phyloP scores from a whole-genome alignment of 2,113 vertebrate species.

The Platichthys stellatus region DNA sequence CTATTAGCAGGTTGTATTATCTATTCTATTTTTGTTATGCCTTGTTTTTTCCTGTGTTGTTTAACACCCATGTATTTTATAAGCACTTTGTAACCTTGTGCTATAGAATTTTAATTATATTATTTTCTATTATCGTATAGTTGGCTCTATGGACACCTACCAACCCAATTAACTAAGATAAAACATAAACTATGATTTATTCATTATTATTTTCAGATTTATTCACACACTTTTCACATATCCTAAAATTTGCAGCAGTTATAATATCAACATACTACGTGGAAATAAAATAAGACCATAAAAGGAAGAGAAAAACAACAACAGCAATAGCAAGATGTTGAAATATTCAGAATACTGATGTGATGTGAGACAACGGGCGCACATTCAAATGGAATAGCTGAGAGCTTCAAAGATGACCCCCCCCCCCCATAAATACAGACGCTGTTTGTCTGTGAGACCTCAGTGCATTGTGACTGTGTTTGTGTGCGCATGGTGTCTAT shows the following conservation, averaged over 20 bases:
- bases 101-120: no score
- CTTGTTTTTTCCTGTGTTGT: no score
- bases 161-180: neutral
- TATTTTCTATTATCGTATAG: no score
- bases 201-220: neutral
- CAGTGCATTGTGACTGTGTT: constrained; percentile 19
- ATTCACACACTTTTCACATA: neutral
- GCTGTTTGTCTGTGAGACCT: constrained; percentile 24
- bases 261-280: neutral
- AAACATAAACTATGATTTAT: neutral
- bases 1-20: no score
- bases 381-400: constrained; percentile 50
- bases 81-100: no score
- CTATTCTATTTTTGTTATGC: no score
- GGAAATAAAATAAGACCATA: neutral
- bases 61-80: no score
- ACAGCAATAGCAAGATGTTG: neutral
- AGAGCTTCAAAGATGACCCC: constrained; percentile 57
- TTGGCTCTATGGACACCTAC: no score
- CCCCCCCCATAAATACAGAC: constrained; percentile 42
- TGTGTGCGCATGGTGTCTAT: constrained; percentile 11
- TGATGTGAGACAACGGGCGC: constrained; percentile 3
- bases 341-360: constrained; percentile 17
- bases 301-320: neutral
- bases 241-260: neutral